Conservation (phyloP, 2,113 vertebrate species). For the Bagarius yarrelli region DNA sequence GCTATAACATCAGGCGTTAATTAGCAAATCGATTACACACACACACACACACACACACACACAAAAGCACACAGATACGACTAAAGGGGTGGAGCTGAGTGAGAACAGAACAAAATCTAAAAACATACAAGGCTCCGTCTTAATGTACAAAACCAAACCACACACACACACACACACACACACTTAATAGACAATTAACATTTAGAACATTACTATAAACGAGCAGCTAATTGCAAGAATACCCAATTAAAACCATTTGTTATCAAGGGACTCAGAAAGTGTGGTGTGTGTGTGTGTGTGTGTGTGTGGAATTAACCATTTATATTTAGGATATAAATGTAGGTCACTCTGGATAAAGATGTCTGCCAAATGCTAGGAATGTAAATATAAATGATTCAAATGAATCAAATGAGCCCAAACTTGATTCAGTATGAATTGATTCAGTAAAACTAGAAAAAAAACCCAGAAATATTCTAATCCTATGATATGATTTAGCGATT, state of each 20-base stretch:
- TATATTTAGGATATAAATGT: no score
- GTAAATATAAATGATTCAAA: neutral
- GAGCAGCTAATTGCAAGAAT: neutral
- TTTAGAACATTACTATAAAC: conserved; percentile 1
- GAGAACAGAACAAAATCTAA: neutral
- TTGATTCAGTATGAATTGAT: neutral
- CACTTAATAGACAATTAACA: conserved; percentile 2
- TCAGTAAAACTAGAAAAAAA: neutral
- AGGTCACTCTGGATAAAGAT: no score
- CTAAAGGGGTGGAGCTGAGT: neutral
- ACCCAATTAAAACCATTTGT: conserved; percentile 1
- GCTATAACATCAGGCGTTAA: conserved; percentile 15
- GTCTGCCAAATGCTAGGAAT: no score
- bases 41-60: no score
- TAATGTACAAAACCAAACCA: neutral
- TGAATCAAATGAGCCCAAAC: neutral
- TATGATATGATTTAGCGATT: no score
- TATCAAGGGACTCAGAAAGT: neutral
- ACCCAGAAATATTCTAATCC: neutral
- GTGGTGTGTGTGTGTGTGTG: conserved; percentile 18
- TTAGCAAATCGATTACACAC: neutral
- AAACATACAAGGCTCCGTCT: neutral
- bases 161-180: neutral
- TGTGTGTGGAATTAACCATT: no score
- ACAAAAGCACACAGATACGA: no score